Evolutionary conservation across 2,888 invertebrate genomes (phyloP).

Genomic region (Ormyrus labotus): DNA sequence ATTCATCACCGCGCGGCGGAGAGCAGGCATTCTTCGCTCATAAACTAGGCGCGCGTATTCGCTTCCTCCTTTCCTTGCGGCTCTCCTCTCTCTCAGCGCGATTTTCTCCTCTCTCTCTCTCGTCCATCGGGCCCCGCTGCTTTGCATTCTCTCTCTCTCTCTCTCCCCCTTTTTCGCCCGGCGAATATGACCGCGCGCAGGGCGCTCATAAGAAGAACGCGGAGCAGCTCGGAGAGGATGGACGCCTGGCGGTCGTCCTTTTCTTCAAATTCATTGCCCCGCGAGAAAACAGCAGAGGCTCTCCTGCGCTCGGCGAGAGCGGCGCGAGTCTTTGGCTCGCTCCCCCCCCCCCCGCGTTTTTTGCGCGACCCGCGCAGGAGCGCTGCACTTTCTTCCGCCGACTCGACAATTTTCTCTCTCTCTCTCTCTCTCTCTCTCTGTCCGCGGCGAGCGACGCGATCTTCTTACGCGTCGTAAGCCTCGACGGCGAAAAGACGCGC

Average conservation of each 20-base stretch:
- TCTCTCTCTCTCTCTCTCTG: no score
- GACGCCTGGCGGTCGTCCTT: no score
- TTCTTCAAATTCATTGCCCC: not conserved
- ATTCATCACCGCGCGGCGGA: not conserved
- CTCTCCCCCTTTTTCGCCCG: not conserved
- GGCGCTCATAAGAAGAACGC: not conserved
- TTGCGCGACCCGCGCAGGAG: no score
- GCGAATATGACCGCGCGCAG: not conserved
- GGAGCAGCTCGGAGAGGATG: not conserved
- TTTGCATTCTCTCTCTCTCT: constrained; percentile 29
- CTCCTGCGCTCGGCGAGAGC: not conserved
- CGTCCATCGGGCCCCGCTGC: not conserved
- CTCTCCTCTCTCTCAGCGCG: not conserved
- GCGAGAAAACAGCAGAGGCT: not conserved
- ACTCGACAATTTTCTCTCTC: no score
- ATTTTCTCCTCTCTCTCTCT: no score
- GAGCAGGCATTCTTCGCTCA: not conserved
- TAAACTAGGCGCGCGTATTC: not conserved
- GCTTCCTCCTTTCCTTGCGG: not conserved
- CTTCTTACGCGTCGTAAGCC: no score
- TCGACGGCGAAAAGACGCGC: no score
- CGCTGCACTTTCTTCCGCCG: no score
- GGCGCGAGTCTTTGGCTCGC: no score
- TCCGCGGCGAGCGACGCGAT: no score
- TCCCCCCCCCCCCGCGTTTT: no score